Conservation (phyloP, 2,113 vertebrate genomes). For the Oceanodroma tethys region DNA sequence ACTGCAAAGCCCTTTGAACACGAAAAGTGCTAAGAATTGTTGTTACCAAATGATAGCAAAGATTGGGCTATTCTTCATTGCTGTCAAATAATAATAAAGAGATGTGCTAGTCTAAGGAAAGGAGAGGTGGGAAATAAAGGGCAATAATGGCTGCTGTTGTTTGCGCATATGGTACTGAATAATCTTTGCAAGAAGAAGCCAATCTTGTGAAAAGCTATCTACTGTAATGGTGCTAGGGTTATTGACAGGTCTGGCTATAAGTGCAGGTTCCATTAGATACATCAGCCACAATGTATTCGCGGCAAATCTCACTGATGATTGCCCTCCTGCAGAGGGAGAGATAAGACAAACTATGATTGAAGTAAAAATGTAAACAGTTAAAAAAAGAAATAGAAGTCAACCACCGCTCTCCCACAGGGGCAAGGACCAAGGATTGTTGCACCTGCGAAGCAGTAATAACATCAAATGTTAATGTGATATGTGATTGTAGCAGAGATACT, state of each 20-base stretch:
- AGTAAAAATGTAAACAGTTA: conserved; percentile 75
- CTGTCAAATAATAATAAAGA: conserved; percentile 65
- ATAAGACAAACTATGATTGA: conserved; percentile 77
- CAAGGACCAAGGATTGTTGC: conserved; percentile 62
- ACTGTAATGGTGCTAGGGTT: conserved; percentile 71
- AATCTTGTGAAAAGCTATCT: conserved; percentile 74
- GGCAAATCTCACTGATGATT: conserved; percentile 71
- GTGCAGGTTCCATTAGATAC: conserved; percentile 75
- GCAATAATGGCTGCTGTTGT: conserved; percentile 72
- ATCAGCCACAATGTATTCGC: conserved; percentile 69
- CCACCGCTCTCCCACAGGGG: conserved; percentile 63
- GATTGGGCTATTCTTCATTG: conserved; percentile 64
- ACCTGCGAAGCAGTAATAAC: conserved; percentile 57
- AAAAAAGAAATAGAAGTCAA: conserved; percentile 70
- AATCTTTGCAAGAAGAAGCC: conserved; percentile 72
- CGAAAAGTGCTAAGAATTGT: conserved; percentile 57
- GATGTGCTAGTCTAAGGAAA: conserved; percentile 56
- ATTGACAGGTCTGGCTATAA: conserved; percentile 74
- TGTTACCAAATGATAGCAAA: conserved; percentile 61
- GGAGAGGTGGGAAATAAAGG: conserved; percentile 66
- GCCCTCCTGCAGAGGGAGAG: conserved; percentile 72
- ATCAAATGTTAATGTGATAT: conserved; percentile 62
- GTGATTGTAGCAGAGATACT: conserved; percentile 43
- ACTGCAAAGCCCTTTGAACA: conserved; percentile 49
- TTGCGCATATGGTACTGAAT: conserved; percentile 69